Evolutionary conservation across 2,888 invertebrate genomes (phyloP).

Genomic region (Pollenia labialis): DNA sequence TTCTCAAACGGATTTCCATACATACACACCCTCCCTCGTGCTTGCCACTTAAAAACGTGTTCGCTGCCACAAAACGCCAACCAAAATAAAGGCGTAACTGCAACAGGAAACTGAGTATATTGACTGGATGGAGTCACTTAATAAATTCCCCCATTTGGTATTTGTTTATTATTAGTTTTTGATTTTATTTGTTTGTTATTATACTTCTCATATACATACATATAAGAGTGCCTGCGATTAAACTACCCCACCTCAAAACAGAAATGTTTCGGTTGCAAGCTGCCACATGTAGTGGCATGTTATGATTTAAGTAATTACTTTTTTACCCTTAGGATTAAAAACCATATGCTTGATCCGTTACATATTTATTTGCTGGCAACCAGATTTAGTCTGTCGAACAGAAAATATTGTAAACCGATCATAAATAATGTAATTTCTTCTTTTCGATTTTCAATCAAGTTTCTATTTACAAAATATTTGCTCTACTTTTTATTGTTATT

Average conservation of each 20-base stretch:
- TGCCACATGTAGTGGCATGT: conserved; percentile 23
- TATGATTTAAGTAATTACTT: conserved; percentile 29
- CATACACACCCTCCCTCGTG: background rate
- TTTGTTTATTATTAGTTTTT: background rate
- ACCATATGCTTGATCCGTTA: background rate
- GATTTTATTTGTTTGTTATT: background rate
- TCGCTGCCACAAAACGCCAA: conserved; percentile 41
- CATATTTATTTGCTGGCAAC: background rate
- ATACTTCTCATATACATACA: background rate
- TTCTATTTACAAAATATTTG: conserved; percentile 57
- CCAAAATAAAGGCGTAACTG: conserved; percentile 60
- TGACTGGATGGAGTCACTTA: conserved; percentile 47
- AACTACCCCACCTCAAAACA: conserved; percentile 14
- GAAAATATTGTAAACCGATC: background rate
- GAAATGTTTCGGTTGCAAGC: background rate
- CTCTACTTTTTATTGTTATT: conserved; percentile 48
- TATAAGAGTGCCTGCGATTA: background rate
- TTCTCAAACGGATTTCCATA: conserved; percentile 66
- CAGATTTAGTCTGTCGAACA: conserved; percentile 4
- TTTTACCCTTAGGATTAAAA: conserved; percentile 37
- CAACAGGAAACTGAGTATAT: conserved; percentile 64
- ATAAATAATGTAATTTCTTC: conserved; percentile 62
- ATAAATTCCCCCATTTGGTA: conserved; percentile 57
- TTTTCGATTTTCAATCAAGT: conserved; percentile 49
- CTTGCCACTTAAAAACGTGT: conserved; percentile 27